Conservation (phyloP, 2,113 vertebrate species). For the Ammodytes dubius region DNA sequence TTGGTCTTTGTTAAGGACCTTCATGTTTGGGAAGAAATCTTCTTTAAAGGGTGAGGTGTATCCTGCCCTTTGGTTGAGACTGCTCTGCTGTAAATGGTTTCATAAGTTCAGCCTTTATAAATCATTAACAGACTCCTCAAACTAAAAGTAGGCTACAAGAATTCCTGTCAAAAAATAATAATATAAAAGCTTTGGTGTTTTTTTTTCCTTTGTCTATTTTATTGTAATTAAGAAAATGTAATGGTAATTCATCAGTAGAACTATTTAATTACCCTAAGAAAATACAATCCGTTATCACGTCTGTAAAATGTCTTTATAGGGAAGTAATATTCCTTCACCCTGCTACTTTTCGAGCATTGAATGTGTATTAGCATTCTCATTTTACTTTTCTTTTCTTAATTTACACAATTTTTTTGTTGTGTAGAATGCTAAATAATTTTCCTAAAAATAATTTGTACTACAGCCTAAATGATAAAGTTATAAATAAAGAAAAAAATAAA, state of each 20-base stretch:
- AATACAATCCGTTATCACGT: neutral
- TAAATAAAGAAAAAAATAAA: neutral
- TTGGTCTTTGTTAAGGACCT: conserved; percentile 63
- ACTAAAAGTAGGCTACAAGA: neutral
- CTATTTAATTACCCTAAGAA: neutral
- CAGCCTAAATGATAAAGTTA: too few relatives aligned
- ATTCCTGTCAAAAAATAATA: too few relatives aligned
- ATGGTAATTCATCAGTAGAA: too few relatives aligned
- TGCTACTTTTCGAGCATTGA: neutral
- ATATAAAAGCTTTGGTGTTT: too few relatives aligned
- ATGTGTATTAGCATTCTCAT: neutral
- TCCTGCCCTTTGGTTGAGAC: neutral
- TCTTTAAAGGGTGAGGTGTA: neutral
- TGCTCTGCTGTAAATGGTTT: neutral
- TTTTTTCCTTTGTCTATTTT: too few relatives aligned
- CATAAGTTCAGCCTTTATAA: neutral
- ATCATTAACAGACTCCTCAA: conserved; percentile 11
- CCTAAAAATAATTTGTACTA: neutral
- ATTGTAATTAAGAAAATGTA: too few relatives aligned
- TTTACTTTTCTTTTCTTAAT: too few relatives aligned
- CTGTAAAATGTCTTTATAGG: neutral
- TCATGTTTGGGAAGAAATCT: conserved; percentile 52
- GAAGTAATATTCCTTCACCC: neutral
- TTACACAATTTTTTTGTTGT: too few relatives aligned
- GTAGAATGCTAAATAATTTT: neutral